Conservation (phyloP, 2,888 invertebrate species). For the Palloptera scutellata region DNA sequence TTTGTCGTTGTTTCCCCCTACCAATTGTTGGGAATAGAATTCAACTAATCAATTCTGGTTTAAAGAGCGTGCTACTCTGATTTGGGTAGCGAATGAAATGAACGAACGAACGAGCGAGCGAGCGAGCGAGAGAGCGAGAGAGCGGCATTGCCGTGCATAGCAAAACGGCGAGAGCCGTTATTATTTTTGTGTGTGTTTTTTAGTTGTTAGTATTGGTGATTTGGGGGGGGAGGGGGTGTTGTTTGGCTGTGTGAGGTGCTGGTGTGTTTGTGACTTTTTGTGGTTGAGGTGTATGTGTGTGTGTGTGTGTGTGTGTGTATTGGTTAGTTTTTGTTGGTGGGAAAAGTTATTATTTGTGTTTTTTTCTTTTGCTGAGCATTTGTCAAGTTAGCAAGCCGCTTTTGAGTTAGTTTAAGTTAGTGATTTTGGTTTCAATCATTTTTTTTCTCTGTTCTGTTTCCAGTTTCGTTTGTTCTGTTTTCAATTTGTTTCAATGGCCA, state of each 20-base stretch:
- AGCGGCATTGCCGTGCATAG: background rate
- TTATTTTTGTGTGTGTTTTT: no score
- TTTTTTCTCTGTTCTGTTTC: conserved; percentile 27
- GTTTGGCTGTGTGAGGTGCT: no score
- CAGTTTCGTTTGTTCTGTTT: conserved; percentile 28
- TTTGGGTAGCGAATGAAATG: conserved; percentile 21
- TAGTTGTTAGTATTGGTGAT: conserved; percentile 2
- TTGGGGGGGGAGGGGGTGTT: no score
- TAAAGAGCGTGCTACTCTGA: conserved; percentile 53
- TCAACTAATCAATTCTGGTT: conserved; percentile 65
- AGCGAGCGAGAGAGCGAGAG: no score
- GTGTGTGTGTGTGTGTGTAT: conserved; percentile 15
- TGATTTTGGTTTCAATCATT: conserved; percentile 10
- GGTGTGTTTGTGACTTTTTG: conserved; percentile 8
- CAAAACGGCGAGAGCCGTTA: conserved; percentile 30
- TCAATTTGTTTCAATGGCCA: conserved; percentile 26
- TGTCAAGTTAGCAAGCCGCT: no score
- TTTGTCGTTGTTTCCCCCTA: conserved; percentile 66
- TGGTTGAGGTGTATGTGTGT: conserved; percentile 13
- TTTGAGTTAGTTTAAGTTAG: conserved; percentile 1
- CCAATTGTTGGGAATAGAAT: conserved; percentile 66
- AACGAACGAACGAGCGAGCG: no score
- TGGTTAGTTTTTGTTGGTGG: background rate
- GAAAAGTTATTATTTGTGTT: conserved; percentile 11
- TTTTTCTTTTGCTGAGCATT: conserved; percentile 1